phyloP scores from a whole-genome alignment of 2,888 invertebrate genomes.

The Drosophila heteroneura region DNA sequence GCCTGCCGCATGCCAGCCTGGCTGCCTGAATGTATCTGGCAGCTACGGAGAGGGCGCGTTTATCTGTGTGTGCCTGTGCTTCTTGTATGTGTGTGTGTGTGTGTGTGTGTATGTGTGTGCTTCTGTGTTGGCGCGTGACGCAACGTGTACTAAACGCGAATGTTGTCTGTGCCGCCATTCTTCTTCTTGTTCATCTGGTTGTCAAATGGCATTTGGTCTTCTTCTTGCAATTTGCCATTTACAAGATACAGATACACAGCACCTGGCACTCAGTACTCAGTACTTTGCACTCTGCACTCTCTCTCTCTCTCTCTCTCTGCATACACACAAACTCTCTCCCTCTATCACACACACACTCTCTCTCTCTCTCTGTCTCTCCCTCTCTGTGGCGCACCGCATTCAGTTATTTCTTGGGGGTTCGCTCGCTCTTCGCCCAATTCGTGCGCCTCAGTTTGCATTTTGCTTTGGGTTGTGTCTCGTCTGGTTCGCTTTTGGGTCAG shows the following conservation, averaged over 20 bases:
- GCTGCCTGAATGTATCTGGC: slow-evolving; percentile 55
- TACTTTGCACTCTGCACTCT: slow-evolving; percentile 19
- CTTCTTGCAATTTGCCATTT: slow-evolving; percentile 67
- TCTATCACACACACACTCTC: slow-evolving; percentile 14
- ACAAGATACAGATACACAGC: slow-evolving; percentile 63
- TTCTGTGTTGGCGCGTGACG: slow-evolving; percentile 65
- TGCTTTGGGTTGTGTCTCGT: slow-evolving; percentile 83
- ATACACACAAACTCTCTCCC: background rate
- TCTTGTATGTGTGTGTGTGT: background rate
- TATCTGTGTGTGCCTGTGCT: slow-evolving; percentile 20
- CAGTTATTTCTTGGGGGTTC: slow-evolving; percentile 61
- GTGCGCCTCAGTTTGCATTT: slow-evolving; percentile 81
- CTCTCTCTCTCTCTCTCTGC: background rate
- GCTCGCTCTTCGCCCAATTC: slow-evolving; percentile 71
- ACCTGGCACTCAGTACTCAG: slow-evolving; percentile 21
- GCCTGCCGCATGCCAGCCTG: slow-evolving; percentile 4
- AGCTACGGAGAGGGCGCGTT: slow-evolving; percentile 37
- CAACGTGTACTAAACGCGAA: slow-evolving; percentile 61
- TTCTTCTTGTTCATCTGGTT: slow-evolving; percentile 36
- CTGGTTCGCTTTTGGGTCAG: slow-evolving; percentile 80
- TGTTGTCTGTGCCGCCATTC: slow-evolving; percentile 42
- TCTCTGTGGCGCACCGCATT: slow-evolving; percentile 17
- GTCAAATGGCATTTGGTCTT: slow-evolving; percentile 42
- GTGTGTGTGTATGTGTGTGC: slow-evolving; percentile 7
- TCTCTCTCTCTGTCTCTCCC: slow-evolving; percentile 21